These are phyloP conservation scores for Lethrus apterus DNA, from an alignment of 1,140 invertebrate species.

Conservation along the genomic window DNA sequence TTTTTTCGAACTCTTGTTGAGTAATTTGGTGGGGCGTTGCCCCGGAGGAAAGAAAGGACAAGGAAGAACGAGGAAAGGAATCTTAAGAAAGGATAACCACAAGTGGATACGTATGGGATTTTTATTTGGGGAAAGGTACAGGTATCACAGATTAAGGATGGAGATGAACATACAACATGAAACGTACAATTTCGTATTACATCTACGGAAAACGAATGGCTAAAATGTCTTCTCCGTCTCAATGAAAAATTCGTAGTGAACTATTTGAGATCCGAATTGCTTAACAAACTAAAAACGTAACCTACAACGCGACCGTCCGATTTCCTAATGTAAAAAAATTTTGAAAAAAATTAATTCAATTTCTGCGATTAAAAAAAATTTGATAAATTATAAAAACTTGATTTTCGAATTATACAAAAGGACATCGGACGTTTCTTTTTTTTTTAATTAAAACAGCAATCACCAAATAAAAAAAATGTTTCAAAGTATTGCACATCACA, in stretches of 20 bases:
- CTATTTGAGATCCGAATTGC: slow-evolving; percentile 31
- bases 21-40: slow-evolving; percentile 6
- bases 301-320: slow-evolving; percentile 24
- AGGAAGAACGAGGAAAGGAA: background rate
- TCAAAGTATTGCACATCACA: slow-evolving; percentile 34
- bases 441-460: slow-evolving; percentile 16
- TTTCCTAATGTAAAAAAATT: slow-evolving; percentile 20
- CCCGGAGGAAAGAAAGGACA: slow-evolving; percentile 1
- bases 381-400: slow-evolving; percentile 5
- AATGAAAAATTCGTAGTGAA: slow-evolving; percentile 16
- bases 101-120: slow-evolving; percentile 9
- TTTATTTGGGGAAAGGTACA: slow-evolving; percentile 17
- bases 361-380: background rate
- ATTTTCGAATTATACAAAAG: background rate
- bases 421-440: background rate
- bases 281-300: slow-evolving; percentile 26
- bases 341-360: slow-evolving; percentile 22
- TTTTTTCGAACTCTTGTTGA: too few species aligned
- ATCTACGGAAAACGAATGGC: slow-evolving; percentile 22
- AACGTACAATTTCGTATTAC: slow-evolving; percentile 18
- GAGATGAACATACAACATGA: slow-evolving; percentile 22
- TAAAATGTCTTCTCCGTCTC: slow-evolving; percentile 19
- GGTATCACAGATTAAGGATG: slow-evolving; percentile 36
- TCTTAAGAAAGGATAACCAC: background rate
- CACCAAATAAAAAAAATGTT: slow-evolving; percentile 19